These are phyloP conservation scores for Cecidostiba fungosa DNA, from an alignment of 2,888 invertebrate genomes.

Conservation along the genomic window DNA sequence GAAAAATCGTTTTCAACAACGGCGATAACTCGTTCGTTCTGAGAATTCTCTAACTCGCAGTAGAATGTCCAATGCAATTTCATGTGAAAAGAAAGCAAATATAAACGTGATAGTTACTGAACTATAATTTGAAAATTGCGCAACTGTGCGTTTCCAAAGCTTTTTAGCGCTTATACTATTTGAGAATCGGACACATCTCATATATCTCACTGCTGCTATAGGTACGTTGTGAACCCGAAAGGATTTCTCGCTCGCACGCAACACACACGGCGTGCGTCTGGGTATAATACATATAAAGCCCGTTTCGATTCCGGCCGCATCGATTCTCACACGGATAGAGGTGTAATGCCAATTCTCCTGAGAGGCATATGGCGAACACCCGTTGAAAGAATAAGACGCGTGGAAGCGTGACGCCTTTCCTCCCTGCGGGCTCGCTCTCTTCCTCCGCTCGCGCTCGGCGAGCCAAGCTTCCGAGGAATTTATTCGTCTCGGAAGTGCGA, in stretches of 20 bases:
- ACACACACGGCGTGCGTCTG: not conserved
- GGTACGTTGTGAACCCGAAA: not conserved
- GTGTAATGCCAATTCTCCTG: constrained; percentile 63
- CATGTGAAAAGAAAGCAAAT: too few relatives aligned
- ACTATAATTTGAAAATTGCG: not conserved
- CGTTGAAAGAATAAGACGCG: constrained; percentile 65
- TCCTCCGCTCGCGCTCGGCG: not conserved
- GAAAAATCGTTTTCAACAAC: constrained; percentile 19
- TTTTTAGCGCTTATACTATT: not conserved
- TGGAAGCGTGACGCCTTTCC: constrained; percentile 63
- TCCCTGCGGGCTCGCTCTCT: constrained; percentile 46
- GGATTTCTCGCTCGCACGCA: constrained; percentile 43
- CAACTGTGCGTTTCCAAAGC: not conserved
- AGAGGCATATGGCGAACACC: constrained; percentile 65
- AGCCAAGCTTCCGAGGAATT: constrained; percentile 53
- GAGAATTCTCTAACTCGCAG: not conserved
- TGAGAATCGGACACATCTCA: not conserved
- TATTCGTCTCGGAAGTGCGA: constrained; percentile 65
- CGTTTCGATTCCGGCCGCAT: constrained; percentile 55
- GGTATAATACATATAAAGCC: constrained; percentile 18
- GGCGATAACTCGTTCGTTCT: not conserved
- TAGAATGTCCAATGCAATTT: too few relatives aligned
- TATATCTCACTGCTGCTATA: not conserved
- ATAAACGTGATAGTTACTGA: too few relatives aligned
- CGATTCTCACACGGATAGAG: constrained; percentile 61